Evolutionary conservation across 37 sponge, comb jelly and placozoan species (phyloP).

Genomic region (Spongilla lacustris): DNA sequence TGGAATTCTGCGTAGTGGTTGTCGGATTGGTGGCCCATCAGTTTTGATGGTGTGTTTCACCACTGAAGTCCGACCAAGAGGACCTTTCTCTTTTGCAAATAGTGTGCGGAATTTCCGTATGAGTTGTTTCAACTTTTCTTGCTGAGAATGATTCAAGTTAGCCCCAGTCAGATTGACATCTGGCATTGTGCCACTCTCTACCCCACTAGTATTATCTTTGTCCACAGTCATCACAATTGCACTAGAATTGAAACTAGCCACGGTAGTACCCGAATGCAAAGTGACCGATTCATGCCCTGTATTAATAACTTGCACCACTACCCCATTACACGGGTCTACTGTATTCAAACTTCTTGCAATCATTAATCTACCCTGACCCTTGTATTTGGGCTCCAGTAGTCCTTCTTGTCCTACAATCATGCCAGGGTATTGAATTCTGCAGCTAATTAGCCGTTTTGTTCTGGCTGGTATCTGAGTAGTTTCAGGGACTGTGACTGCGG

Average conservation of each 20-base stretch:
- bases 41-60: background rate
- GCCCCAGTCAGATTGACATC: slow-evolving; percentile 11
- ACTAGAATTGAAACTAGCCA: background rate
- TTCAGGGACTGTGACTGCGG: background rate
- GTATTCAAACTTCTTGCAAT: slow-evolving; percentile 4
- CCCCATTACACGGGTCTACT: background rate
- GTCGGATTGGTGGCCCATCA: slow-evolving; percentile 17
- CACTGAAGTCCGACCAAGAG: slow-evolving; percentile 22
- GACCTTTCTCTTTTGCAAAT: slow-evolving; percentile 5
- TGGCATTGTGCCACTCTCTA: background rate
- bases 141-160: background rate
- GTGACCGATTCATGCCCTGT: background rate
- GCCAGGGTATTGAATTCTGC: background rate
- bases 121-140: background rate
- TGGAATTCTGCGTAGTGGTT: slow-evolving; percentile 23
- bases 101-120: background rate
- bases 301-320: slow-evolving; percentile 10
- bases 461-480: background rate
- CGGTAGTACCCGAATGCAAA: background rate
- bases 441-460: background rate
- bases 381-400: background rate
- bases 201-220: background rate
- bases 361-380: background rate
- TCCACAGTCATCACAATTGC: background rate
- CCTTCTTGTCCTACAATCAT: background rate